Evolutionary conservation across 2,113 vertebrate genomes (phyloP).

Genomic region (Thunnus maccoyii): DNA sequence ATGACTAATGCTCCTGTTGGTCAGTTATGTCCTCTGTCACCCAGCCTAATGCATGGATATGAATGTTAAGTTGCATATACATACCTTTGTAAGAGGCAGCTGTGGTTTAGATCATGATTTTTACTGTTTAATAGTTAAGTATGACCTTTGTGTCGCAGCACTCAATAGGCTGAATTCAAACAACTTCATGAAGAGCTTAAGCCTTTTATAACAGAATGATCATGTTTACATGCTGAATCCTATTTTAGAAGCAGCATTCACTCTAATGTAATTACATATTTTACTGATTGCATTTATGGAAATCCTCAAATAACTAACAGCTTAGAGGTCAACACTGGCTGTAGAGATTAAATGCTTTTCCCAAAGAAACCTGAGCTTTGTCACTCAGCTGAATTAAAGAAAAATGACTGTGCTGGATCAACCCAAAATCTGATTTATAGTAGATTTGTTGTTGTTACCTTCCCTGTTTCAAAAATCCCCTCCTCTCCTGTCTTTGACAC

Average conservation of each 20-base stretch:
- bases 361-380: not conserved
- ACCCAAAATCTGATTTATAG: not conserved
- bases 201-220: not conserved
- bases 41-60: slow-evolving; percentile 6
- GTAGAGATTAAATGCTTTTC: not conserved
- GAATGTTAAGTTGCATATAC: slow-evolving; percentile 14
- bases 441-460: not conserved
- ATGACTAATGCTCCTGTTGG: slow-evolving; percentile 2
- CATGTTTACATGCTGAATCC: not conserved
- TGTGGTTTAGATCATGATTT: slow-evolving; percentile 11
- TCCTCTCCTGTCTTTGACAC: not conserved
- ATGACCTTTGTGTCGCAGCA: not conserved
- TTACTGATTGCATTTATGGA: not conserved
- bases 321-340: not conserved
- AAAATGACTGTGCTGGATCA: not conserved
- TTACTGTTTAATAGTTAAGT: not conserved
- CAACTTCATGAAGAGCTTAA: too few species aligned
- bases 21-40: slow-evolving; percentile 34
- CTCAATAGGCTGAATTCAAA: slow-evolving; percentile 1
- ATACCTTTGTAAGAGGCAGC: not conserved
- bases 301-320: not conserved
- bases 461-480: slow-evolving; percentile 3
- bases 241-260: not conserved
- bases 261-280: not conserved
- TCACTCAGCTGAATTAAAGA: not conserved